Base-by-base conservation (phyloP, 2,888 invertebrate species). In the Melitaea athalia region DNA sequence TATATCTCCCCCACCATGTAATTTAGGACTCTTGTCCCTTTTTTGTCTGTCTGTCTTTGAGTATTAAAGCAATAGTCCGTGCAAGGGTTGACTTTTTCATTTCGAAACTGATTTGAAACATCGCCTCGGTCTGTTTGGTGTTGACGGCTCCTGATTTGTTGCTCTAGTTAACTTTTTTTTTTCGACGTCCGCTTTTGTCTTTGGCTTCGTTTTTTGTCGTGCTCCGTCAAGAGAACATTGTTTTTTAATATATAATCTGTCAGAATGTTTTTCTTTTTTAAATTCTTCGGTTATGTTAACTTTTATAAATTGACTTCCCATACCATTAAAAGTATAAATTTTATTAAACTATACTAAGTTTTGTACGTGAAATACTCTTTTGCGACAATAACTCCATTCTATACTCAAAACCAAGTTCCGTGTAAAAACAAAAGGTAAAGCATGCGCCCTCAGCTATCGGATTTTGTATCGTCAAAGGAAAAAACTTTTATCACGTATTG, bases 21-120 rank as follows among this genome's bases (percentile, higher is more conserved):
- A 85, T 86, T 84, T 86, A 78, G 84, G 84, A 85, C 78, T 81
- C 81, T 79, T 79, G 77, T 66, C 75, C 69, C 75, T 81, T 83
- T 84, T 83, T 83, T 81, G 78, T 79, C 69, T 67, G 83, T 84
- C 82, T 80, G 81, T 79, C 81, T 77, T 78, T 73, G 76, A 77
- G 81, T 84, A 86, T 85, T 86, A 85, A 81, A 79, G 84, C 73
- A 77, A 77, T 79, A 78, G 75, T 74, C 72, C 64, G 60, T 63
- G 74, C 68, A 72, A 75, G 74, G 77, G 74, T 77, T 76, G 74
- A 75, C 70, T 71, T 75, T 77, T 78, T 80, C 72, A 72, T 76
- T 55, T 55, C 73, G 70, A 72, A 72, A 65, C 68, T 75, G 74
- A 75, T 78, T 78, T 78, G 74, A 77, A 70, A 67, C 68, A 53